Conservation (phyloP, 2,113 vertebrate species). For the Dolichallabes microphthalmus region DNA sequence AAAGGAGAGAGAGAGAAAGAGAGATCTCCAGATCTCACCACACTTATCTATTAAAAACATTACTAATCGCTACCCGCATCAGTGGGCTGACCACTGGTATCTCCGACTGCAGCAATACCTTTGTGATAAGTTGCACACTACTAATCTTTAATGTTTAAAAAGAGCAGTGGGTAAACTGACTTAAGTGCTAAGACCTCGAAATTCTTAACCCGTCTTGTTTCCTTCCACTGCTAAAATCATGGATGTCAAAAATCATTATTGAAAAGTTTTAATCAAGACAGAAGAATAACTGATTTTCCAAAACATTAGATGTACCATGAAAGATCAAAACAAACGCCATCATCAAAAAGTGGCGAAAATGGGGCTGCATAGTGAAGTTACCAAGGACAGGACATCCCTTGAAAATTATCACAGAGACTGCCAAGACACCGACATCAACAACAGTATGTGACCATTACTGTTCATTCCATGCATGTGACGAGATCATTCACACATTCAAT, state of each 20-base stretch:
- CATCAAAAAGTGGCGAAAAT: neutral
- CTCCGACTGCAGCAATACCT: neutral
- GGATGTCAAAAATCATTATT: neutral
- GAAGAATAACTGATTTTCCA: neutral
- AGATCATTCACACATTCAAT: neutral
- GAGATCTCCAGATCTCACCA: neutral
- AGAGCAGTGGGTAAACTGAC: neutral
- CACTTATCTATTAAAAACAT: neutral
- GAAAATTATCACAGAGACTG: neutral
- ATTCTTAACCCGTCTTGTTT: neutral
- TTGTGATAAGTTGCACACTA: neutral
- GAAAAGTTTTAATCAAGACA: neutral
- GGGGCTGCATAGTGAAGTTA: neutral
- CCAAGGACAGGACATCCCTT: neutral
- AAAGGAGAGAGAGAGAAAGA: neutral
- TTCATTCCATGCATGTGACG: neutral
- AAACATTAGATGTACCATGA: neutral
- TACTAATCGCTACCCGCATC: neutral
- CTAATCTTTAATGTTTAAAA: neutral
- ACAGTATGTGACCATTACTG: neutral
- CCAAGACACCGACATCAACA: neutral
- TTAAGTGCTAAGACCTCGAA: neutral
- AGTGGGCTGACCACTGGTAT: neutral
- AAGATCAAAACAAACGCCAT: neutral
- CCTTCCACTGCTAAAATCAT: neutral